phyloP scores from a whole-genome alignment of 2,113 vertebrate genomes.

The Oreochromis aureus region DNA sequence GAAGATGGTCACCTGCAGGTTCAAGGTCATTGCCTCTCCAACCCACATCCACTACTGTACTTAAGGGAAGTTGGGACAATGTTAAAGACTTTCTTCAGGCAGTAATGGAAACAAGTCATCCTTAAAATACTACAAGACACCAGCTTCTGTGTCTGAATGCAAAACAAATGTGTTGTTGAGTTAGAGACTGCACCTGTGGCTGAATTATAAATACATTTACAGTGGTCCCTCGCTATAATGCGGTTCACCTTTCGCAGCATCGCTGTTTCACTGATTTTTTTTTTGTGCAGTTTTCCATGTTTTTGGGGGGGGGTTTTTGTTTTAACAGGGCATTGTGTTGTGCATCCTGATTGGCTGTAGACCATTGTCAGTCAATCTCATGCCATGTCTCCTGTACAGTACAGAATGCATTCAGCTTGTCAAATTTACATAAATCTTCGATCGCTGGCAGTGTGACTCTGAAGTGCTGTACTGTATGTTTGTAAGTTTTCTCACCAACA shows the following conservation, averaged over 20 bases:
- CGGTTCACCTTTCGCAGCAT: not conserved
- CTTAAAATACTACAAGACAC: not conserved
- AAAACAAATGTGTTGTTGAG: not conserved
- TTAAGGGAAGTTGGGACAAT: not conserved
- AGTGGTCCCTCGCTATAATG: not conserved
- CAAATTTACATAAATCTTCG: no score
- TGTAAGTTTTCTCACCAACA: no score
- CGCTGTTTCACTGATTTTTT: no score
- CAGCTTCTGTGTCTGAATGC: not conserved
- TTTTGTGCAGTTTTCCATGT: no score
- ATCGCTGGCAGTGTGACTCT: no score
- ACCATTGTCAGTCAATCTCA: no score
- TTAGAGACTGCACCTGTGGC: not conserved
- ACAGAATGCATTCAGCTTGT: no score
- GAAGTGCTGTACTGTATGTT: no score
- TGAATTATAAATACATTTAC: not conserved
- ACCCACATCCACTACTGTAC: not conserved
- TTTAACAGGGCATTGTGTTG: no score
- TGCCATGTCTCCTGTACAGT: no score
- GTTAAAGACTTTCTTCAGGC: not conserved
- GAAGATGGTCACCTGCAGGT: not conserved
- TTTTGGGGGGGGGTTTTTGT: accelerated
- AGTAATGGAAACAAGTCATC: not conserved
- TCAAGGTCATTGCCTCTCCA: not conserved
- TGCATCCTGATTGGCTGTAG: no score